Evolutionary conservation across 2,797 vertebrate genomes (phyloP), one percentile per base, ranked within the genome.

Genomic region (Channa striata): DNA sequence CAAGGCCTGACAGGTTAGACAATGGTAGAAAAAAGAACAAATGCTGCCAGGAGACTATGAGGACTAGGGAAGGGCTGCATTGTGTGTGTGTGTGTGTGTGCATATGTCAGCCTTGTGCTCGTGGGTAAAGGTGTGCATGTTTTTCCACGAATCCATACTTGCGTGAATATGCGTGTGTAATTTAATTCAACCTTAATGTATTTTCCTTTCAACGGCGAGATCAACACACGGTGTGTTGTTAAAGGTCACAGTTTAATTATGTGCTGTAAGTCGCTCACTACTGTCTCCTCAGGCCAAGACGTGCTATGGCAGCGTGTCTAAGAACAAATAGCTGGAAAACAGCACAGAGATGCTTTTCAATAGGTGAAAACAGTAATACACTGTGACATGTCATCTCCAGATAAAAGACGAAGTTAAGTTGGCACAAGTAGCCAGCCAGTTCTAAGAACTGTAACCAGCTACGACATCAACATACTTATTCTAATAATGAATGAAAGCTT

Each of bases 1-100:
- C 80, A 85, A 72, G 57, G 56, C 56, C 50, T 91, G 89, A 91
- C 86, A 90, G 88, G 89, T 89, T 66, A 88, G 83, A 91, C 84
- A 83, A 84, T 78, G 72, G 77, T 60, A 30, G 54, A 51, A 70
- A 5, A 73, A 81, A 81, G 59, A 87, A 80, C 68, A 86, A 84
- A 89, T 76, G 67, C 82, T 80, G 79, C 84, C 79, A 51, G 71
- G 70, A 81, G 82, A 78, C 81, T 36, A 34, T 39, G 30, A 37
- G 65, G 51, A 68, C 52, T 6, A 14, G 34, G n/a, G 30, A 60
- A 60, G 64, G 48, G 49, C 63, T 69, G 57, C 58, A 51, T 44
- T 59, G 63, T 8, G 12, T 42, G 43, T 37, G 33, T 59, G 51
- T 11, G 51, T 20, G 23, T 74, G 25, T 48, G 63, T 16, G 44